Evolutionary conservation across 1,140 invertebrate genomes (phyloP).

Genomic region (Hycleus cichorii): DNA sequence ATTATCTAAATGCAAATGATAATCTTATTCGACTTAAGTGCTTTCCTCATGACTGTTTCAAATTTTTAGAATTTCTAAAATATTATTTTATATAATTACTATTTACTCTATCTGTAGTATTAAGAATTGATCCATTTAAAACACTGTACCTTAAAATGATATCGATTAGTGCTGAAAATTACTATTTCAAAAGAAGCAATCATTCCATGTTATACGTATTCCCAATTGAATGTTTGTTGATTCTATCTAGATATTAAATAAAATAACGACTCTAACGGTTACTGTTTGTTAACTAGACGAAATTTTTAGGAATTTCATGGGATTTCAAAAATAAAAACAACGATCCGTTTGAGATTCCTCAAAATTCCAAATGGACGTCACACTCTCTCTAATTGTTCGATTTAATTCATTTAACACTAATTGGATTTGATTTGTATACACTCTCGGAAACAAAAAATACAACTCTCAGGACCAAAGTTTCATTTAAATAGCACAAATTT

Average conservation of each 20-base stretch:
- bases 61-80: slow-evolving; percentile 16
- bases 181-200: not conserved
- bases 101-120: slow-evolving; percentile 4
- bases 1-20: slow-evolving; percentile 9
- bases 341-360: too few relatives aligned
- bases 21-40: slow-evolving; percentile 14
- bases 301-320: too few relatives aligned
- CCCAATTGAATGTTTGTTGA: slow-evolving; percentile 4
- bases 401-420: too few relatives aligned
- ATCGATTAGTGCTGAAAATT: too few relatives aligned
- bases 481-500: too few relatives aligned
- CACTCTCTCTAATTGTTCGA: too few relatives aligned
- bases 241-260: too few relatives aligned
- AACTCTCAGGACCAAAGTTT: slow-evolving; percentile 9
- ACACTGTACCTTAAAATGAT: slow-evolving; percentile 4
- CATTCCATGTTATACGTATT: not conserved
- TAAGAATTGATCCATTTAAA: slow-evolving; percentile 2
- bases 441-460: too few relatives aligned
- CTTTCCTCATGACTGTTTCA: slow-evolving; percentile 16
- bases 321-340: too few relatives aligned
- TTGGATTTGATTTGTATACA: too few relatives aligned
- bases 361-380: too few relatives aligned
- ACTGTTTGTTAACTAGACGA: not conserved
- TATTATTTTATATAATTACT: slow-evolving; percentile 16
- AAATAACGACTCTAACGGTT: not conserved